A percentile compares a stretch with the other conserved stretches of the same genome.
These are phyloP conservation scores for Euphydryas editha DNA, from an alignment of 2,888 invertebrate species.

Conservation along the genomic window DNA sequence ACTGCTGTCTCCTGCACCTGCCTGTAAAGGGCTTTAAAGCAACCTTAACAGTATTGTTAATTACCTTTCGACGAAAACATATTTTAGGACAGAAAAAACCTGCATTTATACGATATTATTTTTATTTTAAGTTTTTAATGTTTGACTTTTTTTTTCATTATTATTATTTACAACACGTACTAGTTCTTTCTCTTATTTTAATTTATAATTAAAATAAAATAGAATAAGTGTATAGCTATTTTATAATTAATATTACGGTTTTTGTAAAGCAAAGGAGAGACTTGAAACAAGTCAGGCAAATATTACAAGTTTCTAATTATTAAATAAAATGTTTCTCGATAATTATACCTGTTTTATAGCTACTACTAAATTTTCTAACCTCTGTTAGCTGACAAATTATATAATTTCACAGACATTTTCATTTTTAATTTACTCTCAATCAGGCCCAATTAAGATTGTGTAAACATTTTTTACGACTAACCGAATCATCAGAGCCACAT, in stretches of 20 bases:
- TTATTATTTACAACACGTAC: not conserved
- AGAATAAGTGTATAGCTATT: not conserved
- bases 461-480: slow-evolving; percentile 38
- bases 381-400: slow-evolving; percentile 27
- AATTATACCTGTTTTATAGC: too few relatives aligned
- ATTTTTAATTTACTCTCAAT: slow-evolving; percentile 28
- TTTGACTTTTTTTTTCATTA: not conserved
- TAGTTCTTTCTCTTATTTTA: not conserved
- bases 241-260: not conserved
- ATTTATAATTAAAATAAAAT: not conserved
- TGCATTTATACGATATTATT: not conserved
- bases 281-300: not conserved
- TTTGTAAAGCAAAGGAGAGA: not conserved
- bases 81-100: slow-evolving; percentile 6
- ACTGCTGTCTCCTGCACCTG: slow-evolving; percentile 55
- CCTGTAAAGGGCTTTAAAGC: slow-evolving; percentile 54
- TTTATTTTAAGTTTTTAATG: not conserved
- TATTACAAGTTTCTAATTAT: not conserved
- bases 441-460: slow-evolving; percentile 37
- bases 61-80: slow-evolving; percentile 38
- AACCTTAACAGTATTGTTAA: slow-evolving; percentile 49
- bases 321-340: not conserved
- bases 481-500: slow-evolving; percentile 25
- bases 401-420: slow-evolving; percentile 32
- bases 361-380: slow-evolving; percentile 3